Conservation (phyloP, 2,888 invertebrate species). For the Melipona beecheii region DNA sequence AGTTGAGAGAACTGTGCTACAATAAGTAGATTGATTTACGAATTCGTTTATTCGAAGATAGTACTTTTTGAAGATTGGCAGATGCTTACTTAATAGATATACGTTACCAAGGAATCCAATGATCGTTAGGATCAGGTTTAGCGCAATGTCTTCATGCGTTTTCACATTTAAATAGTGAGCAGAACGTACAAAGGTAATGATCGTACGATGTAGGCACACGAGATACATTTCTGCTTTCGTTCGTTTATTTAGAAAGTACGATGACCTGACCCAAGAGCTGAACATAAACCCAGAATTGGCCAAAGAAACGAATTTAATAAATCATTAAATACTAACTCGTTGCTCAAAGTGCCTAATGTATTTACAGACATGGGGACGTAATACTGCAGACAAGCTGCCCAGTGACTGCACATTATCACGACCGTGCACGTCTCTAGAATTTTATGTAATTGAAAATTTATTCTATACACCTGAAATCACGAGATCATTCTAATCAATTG, state of each 20-base stretch:
- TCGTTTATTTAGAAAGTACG: constrained; percentile 65
- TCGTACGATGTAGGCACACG: constrained; percentile 76
- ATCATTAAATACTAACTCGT: constrained; percentile 55
- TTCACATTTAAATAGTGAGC: constrained; percentile 73
- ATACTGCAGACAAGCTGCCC: constrained; percentile 80
- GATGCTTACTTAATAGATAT: constrained; percentile 74
- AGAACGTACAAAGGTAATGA: constrained; percentile 73
- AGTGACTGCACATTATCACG: constrained; percentile 73
- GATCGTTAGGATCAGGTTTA: constrained; percentile 75
- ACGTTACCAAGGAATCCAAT: constrained; percentile 77
- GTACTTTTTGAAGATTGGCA: background rate
- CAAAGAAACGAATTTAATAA: background rate
- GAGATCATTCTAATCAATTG: background rate
- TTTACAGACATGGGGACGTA: constrained; percentile 72
- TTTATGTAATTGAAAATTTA: constrained; percentile 73
- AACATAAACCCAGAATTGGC: background rate
- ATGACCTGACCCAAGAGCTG: constrained; percentile 77
- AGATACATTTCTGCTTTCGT: constrained; percentile 71
- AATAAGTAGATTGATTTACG: background rate
- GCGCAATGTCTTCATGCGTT: constrained; percentile 77
- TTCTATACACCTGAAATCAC: constrained; percentile 71
- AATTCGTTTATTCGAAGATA: background rate
- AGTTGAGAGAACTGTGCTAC: constrained; percentile 73
- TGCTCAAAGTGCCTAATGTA: constrained; percentile 56
- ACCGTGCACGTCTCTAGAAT: constrained; percentile 71